Base-by-base conservation (phyloP, 2,888 invertebrate species). In the Acronicta leporina region DNA sequence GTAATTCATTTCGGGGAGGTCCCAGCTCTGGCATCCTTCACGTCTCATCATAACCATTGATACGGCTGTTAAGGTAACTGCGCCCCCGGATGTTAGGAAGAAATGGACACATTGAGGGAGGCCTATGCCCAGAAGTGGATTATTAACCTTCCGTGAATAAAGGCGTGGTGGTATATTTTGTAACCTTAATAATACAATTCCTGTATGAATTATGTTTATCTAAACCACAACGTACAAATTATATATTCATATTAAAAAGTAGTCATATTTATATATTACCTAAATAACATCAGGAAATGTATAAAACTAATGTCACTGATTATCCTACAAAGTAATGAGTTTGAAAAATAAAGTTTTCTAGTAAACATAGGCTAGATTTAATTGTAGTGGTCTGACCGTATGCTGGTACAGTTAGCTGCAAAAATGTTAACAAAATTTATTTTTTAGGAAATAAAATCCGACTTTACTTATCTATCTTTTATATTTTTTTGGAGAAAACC, bases 291-390 rank as follows among this genome's bases (percentile, higher is more conserved):
- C 58, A 70, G 70, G 66, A 66, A 70, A 64, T 38, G 43, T 14
- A 41, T 11, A 9, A 33, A 20, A 42, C 35, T 15, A 38, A 46
- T 7, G 51, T 30, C 49, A 67, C 35, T 16, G 10, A 8, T 66
- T 64, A 56, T 33, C 13, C 42, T 61, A 72, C 73, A 50, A 49
- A 55, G 45, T 74, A 62, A 69, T 58, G 46, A 68, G 56, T 66
- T 57, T 16, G 49, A 69, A 73, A 76, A 68, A 53, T 68, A 33
- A 50, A 33, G 38, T 67, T 59, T 73, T 57, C 59, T 27, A 49
- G 59, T 47, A 73, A 73, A 52, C 40, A 15, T 54, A 57, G 56
- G 52, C 54, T 73, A 40, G 56, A 63, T 70, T 73, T 75, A 76
- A 76, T 76, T 68, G 51, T 61, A 16, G 44, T 68, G 46, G 35